These are phyloP conservation scores for Blera fallax DNA, from an alignment of 2,888 invertebrate species.

Conservation along the genomic window DNA sequence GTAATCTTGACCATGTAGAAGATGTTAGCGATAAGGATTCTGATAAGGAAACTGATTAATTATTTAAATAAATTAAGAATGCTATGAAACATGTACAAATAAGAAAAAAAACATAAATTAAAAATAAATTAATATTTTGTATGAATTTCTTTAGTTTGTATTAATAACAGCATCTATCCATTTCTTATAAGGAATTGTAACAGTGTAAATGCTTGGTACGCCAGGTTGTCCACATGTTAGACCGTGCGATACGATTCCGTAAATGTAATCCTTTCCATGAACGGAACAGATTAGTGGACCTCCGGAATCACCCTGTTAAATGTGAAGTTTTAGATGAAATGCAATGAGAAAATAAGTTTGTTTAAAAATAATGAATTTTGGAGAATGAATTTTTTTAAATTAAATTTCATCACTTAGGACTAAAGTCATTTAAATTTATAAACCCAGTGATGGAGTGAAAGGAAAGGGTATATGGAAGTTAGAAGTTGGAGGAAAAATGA, in stretches of 20 bases:
- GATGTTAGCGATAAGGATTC: constrained; percentile 72
- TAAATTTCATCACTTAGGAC: no score
- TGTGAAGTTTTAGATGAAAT: not conserved
- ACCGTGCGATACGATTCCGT: constrained; percentile 80
- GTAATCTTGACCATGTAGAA: constrained; percentile 80
- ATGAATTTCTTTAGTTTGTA: constrained; percentile 20
- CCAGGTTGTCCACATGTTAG: constrained; percentile 78
- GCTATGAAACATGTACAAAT: constrained; percentile 79
- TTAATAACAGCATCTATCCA: constrained; percentile 77
- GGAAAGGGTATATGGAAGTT: no score
- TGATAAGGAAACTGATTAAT: constrained; percentile 27
- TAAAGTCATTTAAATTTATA: no score
- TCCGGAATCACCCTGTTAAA: constrained; percentile 79
- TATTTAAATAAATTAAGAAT: constrained; percentile 11
- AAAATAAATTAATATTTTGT: constrained; percentile 53
- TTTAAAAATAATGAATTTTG: no score
- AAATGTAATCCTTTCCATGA: constrained; percentile 76
- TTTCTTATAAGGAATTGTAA: constrained; percentile 78
- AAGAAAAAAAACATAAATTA: constrained; percentile 42
- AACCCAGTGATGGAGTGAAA: no score
- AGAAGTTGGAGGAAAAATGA: no score
- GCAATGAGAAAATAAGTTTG: no score
- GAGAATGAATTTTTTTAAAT: no score
- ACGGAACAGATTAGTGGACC: constrained; percentile 79
- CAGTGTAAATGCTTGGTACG: constrained; percentile 80